Conservation (phyloP, 2,113 vertebrate genomes). For the Coptodon bakossiorum region DNA sequence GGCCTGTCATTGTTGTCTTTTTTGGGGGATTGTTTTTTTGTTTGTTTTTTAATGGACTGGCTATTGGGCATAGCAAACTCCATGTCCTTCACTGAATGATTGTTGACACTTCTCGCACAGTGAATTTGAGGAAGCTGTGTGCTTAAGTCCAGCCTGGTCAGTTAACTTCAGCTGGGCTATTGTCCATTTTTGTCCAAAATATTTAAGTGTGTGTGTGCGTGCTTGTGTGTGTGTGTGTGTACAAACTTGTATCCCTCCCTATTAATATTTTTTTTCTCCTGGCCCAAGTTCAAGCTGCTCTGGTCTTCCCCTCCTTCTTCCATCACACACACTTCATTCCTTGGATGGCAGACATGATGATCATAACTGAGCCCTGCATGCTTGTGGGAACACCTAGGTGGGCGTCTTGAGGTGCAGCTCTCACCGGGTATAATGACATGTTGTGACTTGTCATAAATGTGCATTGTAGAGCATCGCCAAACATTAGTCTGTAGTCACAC, state of each 20-base stretch:
- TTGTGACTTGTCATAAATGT: not conserved
- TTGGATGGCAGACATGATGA: constrained; percentile 52
- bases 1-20: not conserved
- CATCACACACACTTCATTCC: constrained; percentile 41
- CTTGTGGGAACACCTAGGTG: constrained; percentile 33
- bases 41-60: not conserved
- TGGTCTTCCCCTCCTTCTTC: not conserved
- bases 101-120: not conserved
- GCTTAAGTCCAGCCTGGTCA: not conserved
- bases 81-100: constrained; percentile 6
- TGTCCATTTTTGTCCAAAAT: not conserved
- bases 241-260: constrained; percentile 5
- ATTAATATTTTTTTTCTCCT: constrained; percentile 43
- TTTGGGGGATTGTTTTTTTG: not conserved
- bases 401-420: not conserved
- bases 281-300: not conserved
- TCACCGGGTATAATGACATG: not conserved
- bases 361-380: constrained; percentile 39
- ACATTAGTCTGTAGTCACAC: not conserved
- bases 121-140: constrained; percentile 23
- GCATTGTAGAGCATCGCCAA: not conserved
- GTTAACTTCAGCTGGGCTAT: not conserved
- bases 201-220: not conserved
- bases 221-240: not conserved
- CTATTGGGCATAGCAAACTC: not conserved